Conservation (phyloP, 2,113 vertebrate species). For the Xiphophorus hellerii region DNA sequence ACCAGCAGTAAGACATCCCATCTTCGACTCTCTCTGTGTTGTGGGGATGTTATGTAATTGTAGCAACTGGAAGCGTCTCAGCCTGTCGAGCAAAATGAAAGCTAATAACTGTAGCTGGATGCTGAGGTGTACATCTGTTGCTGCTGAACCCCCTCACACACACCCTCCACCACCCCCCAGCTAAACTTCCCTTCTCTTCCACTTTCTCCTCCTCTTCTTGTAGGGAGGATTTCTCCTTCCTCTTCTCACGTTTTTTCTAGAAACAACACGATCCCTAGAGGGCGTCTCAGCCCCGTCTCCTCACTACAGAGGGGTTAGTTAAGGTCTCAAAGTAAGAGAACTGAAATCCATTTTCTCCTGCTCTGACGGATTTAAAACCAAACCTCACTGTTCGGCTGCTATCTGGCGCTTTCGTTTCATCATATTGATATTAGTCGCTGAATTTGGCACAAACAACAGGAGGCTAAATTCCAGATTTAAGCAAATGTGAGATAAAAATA, state of each 20-base stretch:
- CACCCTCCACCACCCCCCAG: constrained; percentile 14
- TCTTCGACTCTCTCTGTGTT: constrained; percentile 8
- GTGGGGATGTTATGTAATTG: neutral
- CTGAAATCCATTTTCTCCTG: neutral
- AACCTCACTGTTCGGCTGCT: neutral
- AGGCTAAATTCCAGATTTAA: neutral
- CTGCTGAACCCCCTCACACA: neutral
- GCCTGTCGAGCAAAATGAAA: neutral
- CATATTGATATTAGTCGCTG: neutral
- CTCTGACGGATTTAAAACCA: neutral
- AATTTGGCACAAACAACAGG: neutral
- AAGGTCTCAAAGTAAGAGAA: constrained; percentile 15
- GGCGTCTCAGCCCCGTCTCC: constrained; percentile 35
- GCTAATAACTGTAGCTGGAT: neutral
- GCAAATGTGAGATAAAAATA: constrained; percentile 54
- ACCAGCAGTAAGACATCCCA: constrained; percentile 34
- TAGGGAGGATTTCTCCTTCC: constrained; percentile 2
- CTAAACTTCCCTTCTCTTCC: constrained; percentile 23
- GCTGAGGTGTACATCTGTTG: constrained; percentile 25
- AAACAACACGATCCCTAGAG: constrained; percentile 44
- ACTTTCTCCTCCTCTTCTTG: constrained; percentile 19
- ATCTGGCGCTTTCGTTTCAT: neutral
- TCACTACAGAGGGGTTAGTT: constrained; percentile 23
- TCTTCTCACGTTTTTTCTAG: constrained; percentile 16
- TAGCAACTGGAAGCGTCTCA: neutral